Evolutionary conservation across 2,888 invertebrate species (phyloP).

Genomic region (Ophioninae sp.): DNA sequence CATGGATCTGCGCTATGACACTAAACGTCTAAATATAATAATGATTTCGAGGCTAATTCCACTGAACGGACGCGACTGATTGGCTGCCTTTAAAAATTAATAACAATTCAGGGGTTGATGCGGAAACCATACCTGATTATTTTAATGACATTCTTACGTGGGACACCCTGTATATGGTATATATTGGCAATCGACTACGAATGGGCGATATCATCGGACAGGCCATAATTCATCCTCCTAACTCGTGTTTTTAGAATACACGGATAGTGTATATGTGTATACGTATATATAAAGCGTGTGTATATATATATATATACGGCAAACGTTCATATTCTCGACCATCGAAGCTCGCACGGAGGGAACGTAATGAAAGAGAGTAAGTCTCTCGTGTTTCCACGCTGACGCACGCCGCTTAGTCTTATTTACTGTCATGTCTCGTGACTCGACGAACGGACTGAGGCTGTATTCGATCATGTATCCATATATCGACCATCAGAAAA

Average conservation of each 20-base stretch:
- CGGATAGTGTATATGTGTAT: constrained; percentile 6
- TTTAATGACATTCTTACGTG: too few species aligned
- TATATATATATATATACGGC: constrained; percentile 8
- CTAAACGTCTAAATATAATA: too few species aligned
- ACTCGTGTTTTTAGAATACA: constrained; percentile 30
- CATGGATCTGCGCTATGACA: too few species aligned
- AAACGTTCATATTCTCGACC: constrained; percentile 12
- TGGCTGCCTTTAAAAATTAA: too few species aligned
- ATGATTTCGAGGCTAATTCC: too few species aligned
- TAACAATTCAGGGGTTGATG: too few species aligned
- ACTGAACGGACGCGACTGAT: too few species aligned
- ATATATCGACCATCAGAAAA: not conserved
- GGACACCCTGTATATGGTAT: constrained; percentile 4
- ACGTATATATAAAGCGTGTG: not conserved
- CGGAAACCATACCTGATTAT: too few species aligned
- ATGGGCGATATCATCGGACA: constrained; percentile 57
- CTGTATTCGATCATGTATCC: constrained; percentile 35
- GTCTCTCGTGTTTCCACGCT: constrained; percentile 45
- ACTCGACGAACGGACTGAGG: constrained; percentile 22
- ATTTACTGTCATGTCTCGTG: constrained; percentile 53
- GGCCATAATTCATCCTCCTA: constrained; percentile 58
- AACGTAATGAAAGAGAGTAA: constrained; percentile 33
- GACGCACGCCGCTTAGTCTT: constrained; percentile 56
- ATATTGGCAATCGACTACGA: constrained; percentile 55
- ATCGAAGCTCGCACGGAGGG: constrained; percentile 25